These are phyloP conservation scores for Radopholus similis DNA, from an alignment of 1,140 invertebrate genomes.

Conservation along the genomic window DNA sequence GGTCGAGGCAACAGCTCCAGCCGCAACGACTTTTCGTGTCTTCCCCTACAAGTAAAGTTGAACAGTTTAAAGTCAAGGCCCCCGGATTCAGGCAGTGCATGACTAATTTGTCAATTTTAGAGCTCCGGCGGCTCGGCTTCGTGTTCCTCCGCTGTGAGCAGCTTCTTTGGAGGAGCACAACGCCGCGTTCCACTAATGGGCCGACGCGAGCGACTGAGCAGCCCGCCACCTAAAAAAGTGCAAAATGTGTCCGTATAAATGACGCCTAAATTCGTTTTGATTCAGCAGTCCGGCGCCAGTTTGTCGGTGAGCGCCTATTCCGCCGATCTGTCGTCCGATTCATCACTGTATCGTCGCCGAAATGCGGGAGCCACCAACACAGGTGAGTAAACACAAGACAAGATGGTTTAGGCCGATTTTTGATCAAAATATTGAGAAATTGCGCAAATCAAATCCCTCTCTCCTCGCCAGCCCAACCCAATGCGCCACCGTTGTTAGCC, in stretches of 20 bases:
- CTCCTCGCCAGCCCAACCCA: no score
- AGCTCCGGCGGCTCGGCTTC: not conserved
- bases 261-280: not conserved
- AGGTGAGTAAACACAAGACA: not conserved
- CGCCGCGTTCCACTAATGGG: not conserved
- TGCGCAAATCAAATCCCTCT: no score
- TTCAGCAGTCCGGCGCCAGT: not conserved
- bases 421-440: no score
- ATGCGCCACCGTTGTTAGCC: no score
- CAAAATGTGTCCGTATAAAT: not conserved
- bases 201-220: not conserved
- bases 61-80: not conserved
- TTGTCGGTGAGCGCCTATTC: slow-evolving; percentile 20
- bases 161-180: not conserved
- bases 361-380: not conserved
- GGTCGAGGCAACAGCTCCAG: not conserved
- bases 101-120: not conserved
- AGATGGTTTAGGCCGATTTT: no score
- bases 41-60: not conserved
- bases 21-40: not conserved
- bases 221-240: not conserved
- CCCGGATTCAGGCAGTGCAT: not conserved
- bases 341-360: slow-evolving; percentile 3
- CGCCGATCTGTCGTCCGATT: slow-evolving; percentile 25
- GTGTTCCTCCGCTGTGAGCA: slow-evolving; percentile 9